Evolutionary conservation across 2,888 invertebrate genomes (phyloP).

Genomic region (Priocnemis perturbator): DNA sequence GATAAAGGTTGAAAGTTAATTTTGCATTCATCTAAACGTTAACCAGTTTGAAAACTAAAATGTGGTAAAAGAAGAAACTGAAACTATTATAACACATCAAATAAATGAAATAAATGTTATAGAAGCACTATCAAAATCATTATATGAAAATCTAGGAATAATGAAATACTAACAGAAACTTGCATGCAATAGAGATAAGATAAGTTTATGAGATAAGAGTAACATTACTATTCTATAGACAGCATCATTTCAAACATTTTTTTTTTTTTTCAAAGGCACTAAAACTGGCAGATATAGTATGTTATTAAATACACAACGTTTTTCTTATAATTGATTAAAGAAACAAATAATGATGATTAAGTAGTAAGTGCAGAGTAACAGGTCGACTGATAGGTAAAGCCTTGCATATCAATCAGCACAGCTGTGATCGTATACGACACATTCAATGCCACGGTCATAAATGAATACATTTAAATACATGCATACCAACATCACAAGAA

Average conservation of each 20-base stretch:
- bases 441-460: no score
- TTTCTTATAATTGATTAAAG: no score
- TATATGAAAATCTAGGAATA: constrained; percentile 18
- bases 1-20: constrained; percentile 42
- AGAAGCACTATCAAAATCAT: neutral
- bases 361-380: no score
- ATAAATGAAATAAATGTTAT: neutral
- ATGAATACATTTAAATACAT: constrained; percentile 3
- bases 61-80: constrained; percentile 38
- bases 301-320: no score
- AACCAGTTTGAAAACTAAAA: constrained; percentile 58
- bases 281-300: no score
- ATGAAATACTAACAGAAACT: constrained; percentile 24
- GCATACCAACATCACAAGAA: constrained; percentile 10
- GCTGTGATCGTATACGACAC: no score
- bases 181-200: constrained; percentile 45
- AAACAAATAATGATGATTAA: no score
- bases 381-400: no score
- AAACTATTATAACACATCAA: constrained; percentile 18
- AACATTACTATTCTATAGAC: neutral
- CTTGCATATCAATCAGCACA: no score
- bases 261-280: no score
- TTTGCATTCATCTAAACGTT: constrained; percentile 55
- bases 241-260: neutral
- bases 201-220: constrained; percentile 51